Evolutionary conservation across 2,888 invertebrate species (phyloP).

Genomic region (Eretmocerus hayati): DNA sequence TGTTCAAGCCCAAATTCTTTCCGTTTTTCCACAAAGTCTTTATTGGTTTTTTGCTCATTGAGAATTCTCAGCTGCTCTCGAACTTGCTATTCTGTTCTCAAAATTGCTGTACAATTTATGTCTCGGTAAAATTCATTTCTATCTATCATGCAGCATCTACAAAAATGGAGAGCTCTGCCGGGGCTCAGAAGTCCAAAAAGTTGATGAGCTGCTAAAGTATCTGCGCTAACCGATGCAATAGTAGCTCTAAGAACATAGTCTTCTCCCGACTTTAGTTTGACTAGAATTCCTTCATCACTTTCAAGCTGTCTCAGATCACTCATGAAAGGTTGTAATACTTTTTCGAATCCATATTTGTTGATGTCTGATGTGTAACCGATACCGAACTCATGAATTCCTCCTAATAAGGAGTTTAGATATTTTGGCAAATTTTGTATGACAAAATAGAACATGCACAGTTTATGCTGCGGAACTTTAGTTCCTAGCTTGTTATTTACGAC

Average conservation of each 20-base stretch:
- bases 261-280: too few relatives aligned
- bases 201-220: slow-evolving; percentile 20
- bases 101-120: too few relatives aligned
- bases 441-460: too few relatives aligned
- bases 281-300: too few relatives aligned
- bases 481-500: too few relatives aligned
- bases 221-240: slow-evolving; percentile 13
- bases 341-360: slow-evolving; percentile 15
- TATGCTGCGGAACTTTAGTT: slow-evolving; percentile 23
- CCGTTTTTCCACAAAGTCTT: neutral
- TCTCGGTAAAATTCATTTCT: slow-evolving; percentile 2
- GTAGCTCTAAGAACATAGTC: slow-evolving; percentile 6
- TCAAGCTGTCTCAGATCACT: too few relatives aligned
- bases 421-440: too few relatives aligned
- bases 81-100: slow-evolving; percentile 2
- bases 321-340: too few relatives aligned
- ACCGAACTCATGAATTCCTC: too few relatives aligned
- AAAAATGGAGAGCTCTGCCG: slow-evolving; percentile 21
- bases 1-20: slow-evolving; percentile 9
- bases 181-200: slow-evolving; percentile 18
- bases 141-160: slow-evolving; percentile 17
- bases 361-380: slow-evolving; percentile 16
- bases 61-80: neutral
- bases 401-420: slow-evolving; percentile 22
- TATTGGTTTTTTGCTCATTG: neutral